Evolutionary conservation across 2,888 invertebrate species (phyloP).

Genomic region (Amphiduros pacificus): DNA sequence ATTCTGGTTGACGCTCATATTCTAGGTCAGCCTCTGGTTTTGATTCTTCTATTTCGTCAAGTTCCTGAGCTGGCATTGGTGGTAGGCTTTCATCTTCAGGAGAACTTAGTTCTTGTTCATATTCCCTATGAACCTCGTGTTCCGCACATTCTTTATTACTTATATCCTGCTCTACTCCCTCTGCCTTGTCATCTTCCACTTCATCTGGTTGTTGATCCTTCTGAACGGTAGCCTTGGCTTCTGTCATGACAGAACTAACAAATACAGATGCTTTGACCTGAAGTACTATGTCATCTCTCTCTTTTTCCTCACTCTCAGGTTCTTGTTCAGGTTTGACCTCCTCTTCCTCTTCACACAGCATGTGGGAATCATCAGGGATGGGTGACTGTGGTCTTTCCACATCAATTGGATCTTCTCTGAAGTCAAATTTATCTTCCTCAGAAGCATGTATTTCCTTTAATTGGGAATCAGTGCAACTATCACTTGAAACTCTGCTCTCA

Average conservation of each 20-base stretch:
- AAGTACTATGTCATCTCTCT: slow-evolving; percentile 28
- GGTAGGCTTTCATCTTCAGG: too few relatives aligned
- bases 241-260: slow-evolving; percentile 50
- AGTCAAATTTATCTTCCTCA: slow-evolving; percentile 19
- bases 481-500: too few relatives aligned
- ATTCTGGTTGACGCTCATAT: too few relatives aligned
- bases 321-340: neutral
- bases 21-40: too few relatives aligned
- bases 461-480: slow-evolving; percentile 10
- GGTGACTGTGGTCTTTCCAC: slow-evolving; percentile 65
- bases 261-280: slow-evolving; percentile 47
- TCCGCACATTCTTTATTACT: slow-evolving; percentile 4
- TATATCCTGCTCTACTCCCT: slow-evolving; percentile 12
- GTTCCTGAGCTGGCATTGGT: too few relatives aligned
- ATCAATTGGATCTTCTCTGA: slow-evolving; percentile 58
- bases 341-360: neutral
- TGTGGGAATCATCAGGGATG: slow-evolving; percentile 43
- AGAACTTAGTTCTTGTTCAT: slow-evolving; percentile 8
- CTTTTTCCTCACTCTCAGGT: neutral
- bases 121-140: neutral
- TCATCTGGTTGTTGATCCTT: slow-evolving; percentile 53
- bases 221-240: slow-evolving; percentile 44
- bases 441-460: neutral
- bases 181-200: neutral
- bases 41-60: too few relatives aligned